These are phyloP conservation scores for Isaurus tuberculatus DNA, from an alignment of 92 coral and sea anemone species.

Conservation along the genomic window DNA sequence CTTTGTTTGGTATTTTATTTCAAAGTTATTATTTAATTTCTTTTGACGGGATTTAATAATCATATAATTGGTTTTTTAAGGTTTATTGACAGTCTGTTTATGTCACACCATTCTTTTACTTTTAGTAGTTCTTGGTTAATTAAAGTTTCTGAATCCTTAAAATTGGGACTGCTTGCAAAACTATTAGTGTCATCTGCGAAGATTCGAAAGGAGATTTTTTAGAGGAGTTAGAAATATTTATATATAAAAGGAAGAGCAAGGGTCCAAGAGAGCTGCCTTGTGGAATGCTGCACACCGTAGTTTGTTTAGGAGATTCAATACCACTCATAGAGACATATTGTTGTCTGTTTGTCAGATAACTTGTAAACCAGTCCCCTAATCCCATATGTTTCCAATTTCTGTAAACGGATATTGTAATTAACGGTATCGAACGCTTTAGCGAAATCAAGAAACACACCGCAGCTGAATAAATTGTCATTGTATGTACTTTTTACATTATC, in stretches of 20 bases:
- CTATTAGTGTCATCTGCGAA: too few species aligned
- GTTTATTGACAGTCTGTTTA: not conserved
- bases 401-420: conserved; percentile 1
- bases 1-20: too few species aligned
- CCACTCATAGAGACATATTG: conserved; percentile 5
- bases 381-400: conserved; percentile 1
- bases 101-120: conserved; percentile 4
- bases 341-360: conserved; percentile 32
- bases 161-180: too few species aligned
- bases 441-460: conserved; percentile 15
- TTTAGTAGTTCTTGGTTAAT: not conserved
- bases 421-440: conserved; percentile 3
- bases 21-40: too few species aligned
- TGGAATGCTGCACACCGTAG: not conserved
- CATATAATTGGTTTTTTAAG: not conserved
- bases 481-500: conserved; percentile 3
- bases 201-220: too few species aligned
- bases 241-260: not conserved
- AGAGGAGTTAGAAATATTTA: too few species aligned
- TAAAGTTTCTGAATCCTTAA: too few species aligned
- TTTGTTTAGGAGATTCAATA: conserved; percentile 18
- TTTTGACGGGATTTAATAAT: not conserved
- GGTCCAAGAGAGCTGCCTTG: too few species aligned
- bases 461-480: too few species aligned
- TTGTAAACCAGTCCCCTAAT: conserved; percentile 21